Evolutionary conservation across 2,888 invertebrate genomes (phyloP), one percentile per base, ranked within the genome.

Genomic region (Heliconius hortense): DNA sequence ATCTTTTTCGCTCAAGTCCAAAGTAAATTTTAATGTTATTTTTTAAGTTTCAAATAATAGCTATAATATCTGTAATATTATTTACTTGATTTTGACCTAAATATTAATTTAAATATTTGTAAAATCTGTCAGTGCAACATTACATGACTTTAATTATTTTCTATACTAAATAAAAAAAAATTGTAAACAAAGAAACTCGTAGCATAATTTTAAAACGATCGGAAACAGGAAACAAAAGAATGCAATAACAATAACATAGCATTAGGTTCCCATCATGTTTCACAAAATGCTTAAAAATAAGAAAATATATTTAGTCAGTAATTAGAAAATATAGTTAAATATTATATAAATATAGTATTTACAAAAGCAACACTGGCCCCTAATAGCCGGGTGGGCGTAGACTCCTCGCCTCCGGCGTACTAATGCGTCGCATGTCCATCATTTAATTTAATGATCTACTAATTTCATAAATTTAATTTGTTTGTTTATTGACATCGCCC

Each of bases 331-430:
- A 28, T 18, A 18, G 21, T 1, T 21, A 18, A 21, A 31, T 21
- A 31, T 63, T 18, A 15, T 26, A 60, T 60, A 26, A 24, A 60
- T 26, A 11, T 31, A 21, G n/a, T 11, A 66, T 66, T 66, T 66
- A 24, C 66, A 39, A n/a, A 66, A 66, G 24, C 66, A 66, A 66
- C 7, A 66, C 39, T 39, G 66, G 66, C 39, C 66, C 66, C 66
- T 64, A 66, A 39, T 24, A 39, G 13, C 7, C 15, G 39, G 24
- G 39, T 39, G 66, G 66, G 66, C 66, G 66, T 39, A 39, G 15
- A 66, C 7, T 66, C 24, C 66, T 66, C 66, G 66, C 66, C 66
- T 66, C 66, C 24, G 66, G 66, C 66, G 39, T 66, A 66, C 66
- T 66, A 66, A 66, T 39, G 39, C 39, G 66, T 66, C 66, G 39